Conservation (phyloP, 2,888 invertebrate species). For the Spatulosminthurus flaviceps region DNA sequence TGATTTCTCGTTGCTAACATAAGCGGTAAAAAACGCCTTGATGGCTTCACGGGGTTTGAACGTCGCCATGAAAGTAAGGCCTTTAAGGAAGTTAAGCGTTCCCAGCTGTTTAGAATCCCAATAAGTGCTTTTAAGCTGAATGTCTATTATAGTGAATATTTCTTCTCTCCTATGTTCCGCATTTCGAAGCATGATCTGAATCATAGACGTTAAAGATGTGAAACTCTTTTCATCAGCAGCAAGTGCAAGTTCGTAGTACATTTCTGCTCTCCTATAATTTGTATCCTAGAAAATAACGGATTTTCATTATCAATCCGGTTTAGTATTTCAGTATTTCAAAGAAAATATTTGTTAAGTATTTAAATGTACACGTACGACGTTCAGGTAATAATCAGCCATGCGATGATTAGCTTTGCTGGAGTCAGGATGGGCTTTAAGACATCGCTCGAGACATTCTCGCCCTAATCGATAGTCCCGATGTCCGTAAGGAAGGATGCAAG, state of each 20-base stretch:
- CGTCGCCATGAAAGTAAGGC: background rate
- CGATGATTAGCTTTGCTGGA: slow-evolving; percentile 19
- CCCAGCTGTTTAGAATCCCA: slow-evolving; percentile 25
- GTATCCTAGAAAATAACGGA: slow-evolving; percentile 29
- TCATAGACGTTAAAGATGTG: slow-evolving; percentile 13
- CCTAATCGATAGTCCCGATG: slow-evolving; percentile 25
- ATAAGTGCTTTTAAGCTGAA: background rate
- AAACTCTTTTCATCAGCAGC: slow-evolving; percentile 14
- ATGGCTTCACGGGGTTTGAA: background rate
- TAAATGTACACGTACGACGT: background rate
- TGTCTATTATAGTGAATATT: slow-evolving; percentile 11
- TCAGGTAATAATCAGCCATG: background rate
- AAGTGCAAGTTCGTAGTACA: slow-evolving; percentile 22
- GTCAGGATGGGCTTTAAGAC: slow-evolving; percentile 3
- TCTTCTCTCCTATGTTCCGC: slow-evolving; percentile 20
- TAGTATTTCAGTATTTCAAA: background rate
- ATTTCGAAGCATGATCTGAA: slow-evolving; percentile 22
- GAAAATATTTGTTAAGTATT: background rate
- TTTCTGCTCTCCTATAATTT: slow-evolving; percentile 25
- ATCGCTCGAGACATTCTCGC: slow-evolving; percentile 3
- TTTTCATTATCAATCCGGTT: background rate
- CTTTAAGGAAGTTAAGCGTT: slow-evolving; percentile 7
- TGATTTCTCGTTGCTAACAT: slow-evolving; percentile 1
- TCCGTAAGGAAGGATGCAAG: background rate
- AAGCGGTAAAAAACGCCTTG: background rate